Base-by-base conservation (phyloP, 2,113 vertebrate genomes). In the Cyanistes caeruleus region DNA sequence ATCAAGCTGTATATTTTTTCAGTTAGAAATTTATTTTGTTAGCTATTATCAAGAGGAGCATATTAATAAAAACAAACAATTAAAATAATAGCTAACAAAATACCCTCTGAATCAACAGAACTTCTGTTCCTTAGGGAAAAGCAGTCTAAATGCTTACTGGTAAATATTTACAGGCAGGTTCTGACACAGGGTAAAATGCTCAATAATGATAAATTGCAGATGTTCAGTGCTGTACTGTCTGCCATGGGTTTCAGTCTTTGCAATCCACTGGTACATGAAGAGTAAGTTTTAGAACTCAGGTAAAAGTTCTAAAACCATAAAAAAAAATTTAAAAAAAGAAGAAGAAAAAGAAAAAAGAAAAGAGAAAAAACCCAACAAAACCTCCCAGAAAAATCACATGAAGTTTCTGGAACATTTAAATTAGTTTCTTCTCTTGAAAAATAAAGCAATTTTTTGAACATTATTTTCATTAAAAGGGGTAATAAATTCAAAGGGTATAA, bases 401-500 rank as follows among this genome's bases (percentile, higher is more conserved):
- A 92, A 76, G 55, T 90, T 95, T 86, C 28, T 63, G 64, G 51
- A 92, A 94, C 20, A 86, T 90, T 92, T 84, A 63, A 88, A 86
- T 81, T 35, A 35, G 13, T 63, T 89, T 86, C 44, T 90, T 74
- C 55, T 90, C 76, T 52, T 92, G 39, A 86, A 87, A 92, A 70
- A 59, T 21, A 62, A 89, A 88, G 30, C 28, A 70, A 59, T 77
- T 92, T 86, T 94, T 86, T 31, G 11, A 94, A 90, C n/a, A 62
- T 77, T 93, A 28, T 83, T 79, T 85, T 83, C 53, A 90, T 86
- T 90, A 72, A 72, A 95, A 83, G 28, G 12, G 23, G 49, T 65
- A 90, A 95, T 79, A 87, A 87, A 91, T 79, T 94, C 92, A 90
- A 76, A 90, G 39, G 51, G 25, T 77, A 67, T 73, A 95, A 86